A percentile compares a stretch with the other conserved stretches of the same genome.
phyloP scores from a whole-genome alignment of 2,888 invertebrate species.

The Lobophora halterata region DNA sequence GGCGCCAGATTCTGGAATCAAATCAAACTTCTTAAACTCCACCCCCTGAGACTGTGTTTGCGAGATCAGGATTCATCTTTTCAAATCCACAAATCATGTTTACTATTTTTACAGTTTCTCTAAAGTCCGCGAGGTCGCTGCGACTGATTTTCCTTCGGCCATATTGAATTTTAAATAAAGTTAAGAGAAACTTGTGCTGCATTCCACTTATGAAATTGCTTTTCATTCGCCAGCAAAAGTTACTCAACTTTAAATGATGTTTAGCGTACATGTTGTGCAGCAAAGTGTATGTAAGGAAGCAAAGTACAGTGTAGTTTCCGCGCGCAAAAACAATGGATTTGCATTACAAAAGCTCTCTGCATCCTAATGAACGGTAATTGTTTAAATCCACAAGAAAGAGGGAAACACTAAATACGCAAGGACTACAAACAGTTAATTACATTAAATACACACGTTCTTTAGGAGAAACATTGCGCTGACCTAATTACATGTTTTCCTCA shows the following conservation, averaged over 20 bases:
- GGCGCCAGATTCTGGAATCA: slow-evolving; percentile 59
- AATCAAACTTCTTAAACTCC: slow-evolving; percentile 64
- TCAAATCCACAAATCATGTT: slow-evolving; percentile 57
- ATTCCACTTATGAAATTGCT: slow-evolving; percentile 55
- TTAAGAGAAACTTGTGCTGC: slow-evolving; percentile 25
- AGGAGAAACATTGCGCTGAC: slow-evolving; percentile 25
- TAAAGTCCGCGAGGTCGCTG: slow-evolving; percentile 42
- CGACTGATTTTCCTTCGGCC: slow-evolving; percentile 2
- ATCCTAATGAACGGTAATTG: slow-evolving; percentile 69
- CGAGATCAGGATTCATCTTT: slow-evolving; percentile 47
- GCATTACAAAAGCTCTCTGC: slow-evolving; percentile 63
- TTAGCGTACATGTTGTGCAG: slow-evolving; percentile 12
- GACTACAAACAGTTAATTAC: slow-evolving; percentile 53
- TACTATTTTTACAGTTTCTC: slow-evolving; percentile 62
- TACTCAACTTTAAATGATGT: slow-evolving; percentile 30
- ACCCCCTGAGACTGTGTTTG: slow-evolving; percentile 56
- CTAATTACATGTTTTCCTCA: slow-evolving; percentile 31
- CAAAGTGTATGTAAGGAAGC: slow-evolving; percentile 19
- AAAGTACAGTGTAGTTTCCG: slow-evolving; percentile 26
- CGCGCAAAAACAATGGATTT: slow-evolving; percentile 62
- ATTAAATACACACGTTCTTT: slow-evolving; percentile 46
- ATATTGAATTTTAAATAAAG: slow-evolving; percentile 17
- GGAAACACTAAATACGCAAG: slow-evolving; percentile 43
- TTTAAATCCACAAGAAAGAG: slow-evolving; percentile 64
- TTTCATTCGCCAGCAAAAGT: slow-evolving; percentile 37